A percentile compares a stretch with the other conserved stretches of the same genome.
phyloP scores from a whole-genome alignment of 2,113 vertebrate species.

The Muscicapa adusta region DNA sequence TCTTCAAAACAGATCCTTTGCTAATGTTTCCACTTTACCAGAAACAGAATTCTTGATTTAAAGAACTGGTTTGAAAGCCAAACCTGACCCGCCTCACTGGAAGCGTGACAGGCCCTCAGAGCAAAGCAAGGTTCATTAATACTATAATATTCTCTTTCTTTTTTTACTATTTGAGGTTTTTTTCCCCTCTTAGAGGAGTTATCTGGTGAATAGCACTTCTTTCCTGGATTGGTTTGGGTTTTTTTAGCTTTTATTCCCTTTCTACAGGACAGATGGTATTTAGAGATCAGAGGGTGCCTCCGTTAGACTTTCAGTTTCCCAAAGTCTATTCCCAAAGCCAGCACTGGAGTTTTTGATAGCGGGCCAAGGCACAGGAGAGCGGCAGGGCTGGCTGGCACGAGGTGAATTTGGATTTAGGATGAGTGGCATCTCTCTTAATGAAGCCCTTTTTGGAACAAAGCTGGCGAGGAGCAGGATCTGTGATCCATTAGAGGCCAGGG shows the following conservation, averaged over 20 bases:
- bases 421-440: constrained; percentile 45
- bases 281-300: background rate
- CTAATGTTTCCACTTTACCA: constrained; percentile 6
- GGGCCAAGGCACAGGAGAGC: background rate
- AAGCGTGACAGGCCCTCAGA: background rate
- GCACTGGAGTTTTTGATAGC: background rate
- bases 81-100: background rate
- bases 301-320: background rate
- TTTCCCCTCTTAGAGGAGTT: background rate
- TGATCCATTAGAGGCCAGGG: constrained; percentile 27
- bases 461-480: constrained; percentile 38
- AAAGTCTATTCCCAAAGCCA: background rate
- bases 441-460: background rate
- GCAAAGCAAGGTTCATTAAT: constrained; percentile 15
- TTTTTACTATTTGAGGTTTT: background rate
- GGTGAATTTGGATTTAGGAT: background rate
- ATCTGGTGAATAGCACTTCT: background rate
- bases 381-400: background rate
- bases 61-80: constrained; percentile 21
- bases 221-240: background rate
- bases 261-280: constrained; percentile 22
- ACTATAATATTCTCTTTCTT: background rate
- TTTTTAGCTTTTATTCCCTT: background rate
- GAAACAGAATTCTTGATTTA: background rate
- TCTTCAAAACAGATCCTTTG: constrained; percentile 6